Conservation (phyloP, 1,140 invertebrate species). For the Gryllus bimaculatus region DNA sequence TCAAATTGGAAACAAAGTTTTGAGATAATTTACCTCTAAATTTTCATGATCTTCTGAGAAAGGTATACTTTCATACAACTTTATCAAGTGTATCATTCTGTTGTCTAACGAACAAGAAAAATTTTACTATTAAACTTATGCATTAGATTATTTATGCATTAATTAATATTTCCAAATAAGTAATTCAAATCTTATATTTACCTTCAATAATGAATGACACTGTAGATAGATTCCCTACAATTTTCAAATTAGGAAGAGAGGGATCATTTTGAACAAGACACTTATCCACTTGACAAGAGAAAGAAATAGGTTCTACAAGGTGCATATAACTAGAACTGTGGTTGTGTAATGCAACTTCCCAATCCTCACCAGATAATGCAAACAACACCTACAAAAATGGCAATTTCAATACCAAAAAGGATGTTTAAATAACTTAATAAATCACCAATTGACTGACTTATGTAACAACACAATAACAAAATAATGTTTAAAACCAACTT, state of each 20-base stretch:
- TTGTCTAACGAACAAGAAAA: neutral
- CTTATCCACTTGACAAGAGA: constrained; percentile 70
- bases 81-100: neutral
- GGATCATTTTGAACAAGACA: constrained; percentile 85
- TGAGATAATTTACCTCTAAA: neutral
- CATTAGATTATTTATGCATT: neutral
- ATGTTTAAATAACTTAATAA: neutral
- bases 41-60: neutral
- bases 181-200: neutral
- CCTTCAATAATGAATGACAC: constrained; percentile 15
- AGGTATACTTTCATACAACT: neutral
- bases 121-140: neutral
- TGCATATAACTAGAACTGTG: constrained; percentile 48
- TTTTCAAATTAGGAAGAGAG: constrained; percentile 69
- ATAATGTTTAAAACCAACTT: constrained; percentile 43
- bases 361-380: constrained; percentile 59
- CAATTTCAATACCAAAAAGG: neutral
- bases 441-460: neutral
- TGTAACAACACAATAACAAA: neutral
- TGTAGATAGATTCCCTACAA: constrained; percentile 45
- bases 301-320: constrained; percentile 67
- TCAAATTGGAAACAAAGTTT: neutral
- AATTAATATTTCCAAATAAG: neutral
- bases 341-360: constrained; percentile 50
- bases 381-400: constrained; percentile 43